These are phyloP conservation scores for Callocephalon fimbriatum DNA, from an alignment of 2,113 vertebrate species.

Conservation along the genomic window DNA sequence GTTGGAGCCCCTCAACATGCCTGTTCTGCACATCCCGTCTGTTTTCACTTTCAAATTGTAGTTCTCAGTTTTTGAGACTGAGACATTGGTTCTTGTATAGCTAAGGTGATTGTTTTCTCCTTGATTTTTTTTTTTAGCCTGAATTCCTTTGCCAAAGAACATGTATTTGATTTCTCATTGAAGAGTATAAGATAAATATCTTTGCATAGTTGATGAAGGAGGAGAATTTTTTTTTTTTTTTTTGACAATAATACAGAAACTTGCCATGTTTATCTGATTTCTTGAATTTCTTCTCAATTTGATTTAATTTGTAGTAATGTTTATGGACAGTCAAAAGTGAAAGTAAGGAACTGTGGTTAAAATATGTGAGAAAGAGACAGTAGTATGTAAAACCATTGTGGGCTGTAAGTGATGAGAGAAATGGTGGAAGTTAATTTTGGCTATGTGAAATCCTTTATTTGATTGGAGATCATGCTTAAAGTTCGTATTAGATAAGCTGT, in stretches of 20 bases:
- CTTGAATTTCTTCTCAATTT: not conserved
- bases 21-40: not conserved
- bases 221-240: not conserved
- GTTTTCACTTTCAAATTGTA: not conserved
- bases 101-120: not conserved
- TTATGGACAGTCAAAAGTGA: not conserved
- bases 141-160: not conserved
- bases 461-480: not conserved
- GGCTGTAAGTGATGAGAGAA: not conserved
- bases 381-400: not conserved
- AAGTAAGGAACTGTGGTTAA: not conserved
- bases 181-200: not conserved
- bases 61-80: not conserved
- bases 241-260: not conserved
- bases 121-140: rapidly evolving
- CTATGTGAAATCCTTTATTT: not conserved
- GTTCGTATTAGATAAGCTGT: not conserved
- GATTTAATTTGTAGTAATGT: not conserved
- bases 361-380: rapidly evolving
- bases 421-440: not conserved
- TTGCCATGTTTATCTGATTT: not conserved
- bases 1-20: not conserved
- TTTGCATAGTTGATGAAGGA: not conserved
- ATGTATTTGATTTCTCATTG: not conserved
- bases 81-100: not conserved